Evolutionary conservation across 2,888 invertebrate genomes (phyloP), one percentile per base, ranked within the genome.

Genomic region (Leucophenga maculata): DNA sequence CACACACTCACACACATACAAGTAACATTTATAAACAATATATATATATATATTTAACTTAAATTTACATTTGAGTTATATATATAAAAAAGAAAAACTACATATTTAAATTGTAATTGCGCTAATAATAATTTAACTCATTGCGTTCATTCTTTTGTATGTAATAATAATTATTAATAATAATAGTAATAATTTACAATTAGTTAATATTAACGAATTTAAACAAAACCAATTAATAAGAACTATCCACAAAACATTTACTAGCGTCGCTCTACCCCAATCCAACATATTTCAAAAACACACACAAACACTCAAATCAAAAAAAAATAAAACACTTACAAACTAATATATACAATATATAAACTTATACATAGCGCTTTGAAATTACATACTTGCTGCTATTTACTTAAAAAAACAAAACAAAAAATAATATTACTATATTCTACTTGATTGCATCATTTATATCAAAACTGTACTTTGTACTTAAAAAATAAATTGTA

Each of bases 401-500:
- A 50, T 50, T 50, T 50, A 50, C 39, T 39, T 39, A 39, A 39
- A 39, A 39, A 8, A 32, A 32, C n/a, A n/a, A n/a, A n/a, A n/a
- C n/a, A 32, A 32, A 32, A 32, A 32, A 32, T 32, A 3, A 39
- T 11, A 39, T 39, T 8, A 39, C 11, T 39, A 11, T 39, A 11
- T 6, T 39, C 3, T 39, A 39, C 8, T 39, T 39, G 39, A 8
- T 11, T 39, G 11, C 39, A 39, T 39, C 8, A 39, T 39, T n/a
- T 6, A 39, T 39, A 11, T 39, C n/a, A 11, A 39, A 46, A 31
- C 11, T 65, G 65, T 48, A 65, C 20, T 65, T 65, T 65, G 65
- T 65, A 65, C 65, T 65, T 65, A 65, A 65, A 65, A 20, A 65
- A 65, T 65, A 65, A 65, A 65, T 50, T 65, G 22, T 65, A 50